Conservation (phyloP, 2,113 vertebrate species). For the Antechinus flavipes region DNA sequence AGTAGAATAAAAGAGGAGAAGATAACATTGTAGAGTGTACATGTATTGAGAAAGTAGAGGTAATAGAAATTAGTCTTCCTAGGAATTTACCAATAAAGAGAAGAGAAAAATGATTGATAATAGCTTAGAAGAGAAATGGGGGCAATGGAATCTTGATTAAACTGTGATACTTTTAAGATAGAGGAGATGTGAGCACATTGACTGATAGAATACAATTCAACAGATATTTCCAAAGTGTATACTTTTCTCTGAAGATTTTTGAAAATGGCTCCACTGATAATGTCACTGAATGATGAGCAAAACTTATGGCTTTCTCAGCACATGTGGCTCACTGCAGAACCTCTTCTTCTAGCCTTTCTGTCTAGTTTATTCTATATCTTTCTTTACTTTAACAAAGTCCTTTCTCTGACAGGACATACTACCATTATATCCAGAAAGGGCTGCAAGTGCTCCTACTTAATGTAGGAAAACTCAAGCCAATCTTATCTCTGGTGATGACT, state of each 20-base stretch:
- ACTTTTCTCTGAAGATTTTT: not conserved
- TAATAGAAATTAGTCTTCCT: not conserved
- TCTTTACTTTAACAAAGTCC: not conserved
- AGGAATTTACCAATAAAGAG: not conserved
- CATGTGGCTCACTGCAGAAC: not conserved
- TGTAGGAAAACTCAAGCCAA: not conserved
- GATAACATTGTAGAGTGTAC: not conserved
- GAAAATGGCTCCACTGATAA: not conserved
- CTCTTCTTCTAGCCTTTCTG: not conserved
- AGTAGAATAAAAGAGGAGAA: not conserved
- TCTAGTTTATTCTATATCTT: not conserved
- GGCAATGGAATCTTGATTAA: not conserved
- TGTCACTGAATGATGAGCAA: not conserved
- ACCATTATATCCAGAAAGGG: not conserved
- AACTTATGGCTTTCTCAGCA: not conserved
- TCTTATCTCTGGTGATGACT: not conserved
- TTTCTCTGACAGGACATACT: not conserved
- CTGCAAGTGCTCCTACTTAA: not conserved
- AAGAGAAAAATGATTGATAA: not conserved
- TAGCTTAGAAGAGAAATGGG: not conserved
- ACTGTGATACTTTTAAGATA: not conserved
- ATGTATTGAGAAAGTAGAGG: not conserved
- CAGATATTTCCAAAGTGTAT: not conserved
- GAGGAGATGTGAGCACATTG: not conserved
- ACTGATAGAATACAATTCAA: not conserved